Conservation (phyloP, 2,888 invertebrate species). For the Ptilodon capucinus region DNA sequence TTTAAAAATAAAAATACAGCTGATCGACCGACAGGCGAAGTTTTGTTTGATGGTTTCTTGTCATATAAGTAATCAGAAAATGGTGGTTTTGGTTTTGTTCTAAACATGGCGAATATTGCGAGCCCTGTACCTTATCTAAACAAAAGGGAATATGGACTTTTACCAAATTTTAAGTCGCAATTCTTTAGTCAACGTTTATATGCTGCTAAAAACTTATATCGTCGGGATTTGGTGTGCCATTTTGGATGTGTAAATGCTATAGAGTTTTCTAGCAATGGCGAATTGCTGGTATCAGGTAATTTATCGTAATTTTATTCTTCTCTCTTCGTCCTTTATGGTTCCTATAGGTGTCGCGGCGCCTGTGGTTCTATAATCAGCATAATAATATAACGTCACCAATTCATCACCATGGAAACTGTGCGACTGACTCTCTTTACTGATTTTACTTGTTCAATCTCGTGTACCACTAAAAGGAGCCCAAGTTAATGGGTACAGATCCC, state of each 20-base stretch:
- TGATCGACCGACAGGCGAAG: conserved; percentile 62
- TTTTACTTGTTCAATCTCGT: too few species aligned
- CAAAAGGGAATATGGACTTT: conserved; percentile 84
- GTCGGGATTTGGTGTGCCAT: conserved; percentile 93
- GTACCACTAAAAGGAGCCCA: too few species aligned
- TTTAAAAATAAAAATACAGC: conserved; percentile 75
- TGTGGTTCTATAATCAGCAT: too few species aligned
- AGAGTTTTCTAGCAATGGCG: conserved; percentile 95
- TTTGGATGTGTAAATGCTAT: conserved; percentile 98
- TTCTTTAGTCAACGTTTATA: conserved; percentile 84
- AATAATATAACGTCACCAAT: too few species aligned
- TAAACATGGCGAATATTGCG: conserved; percentile 76
- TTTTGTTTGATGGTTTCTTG: conserved; percentile 41
- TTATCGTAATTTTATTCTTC: conserved; percentile 9
- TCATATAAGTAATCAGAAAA: conserved; percentile 51
- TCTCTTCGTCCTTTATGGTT: too few species aligned
- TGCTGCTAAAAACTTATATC: conserved; percentile 89
- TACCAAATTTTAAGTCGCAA: conserved; percentile 81
- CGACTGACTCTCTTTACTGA: too few species aligned
- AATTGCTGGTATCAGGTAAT: conserved; percentile 93
- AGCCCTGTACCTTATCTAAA: conserved; percentile 84
- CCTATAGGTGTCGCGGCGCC: too few species aligned
- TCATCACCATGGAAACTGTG: too few species aligned
- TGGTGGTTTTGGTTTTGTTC: conserved; percentile 68
- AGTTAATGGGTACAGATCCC: too few species aligned